Conservation (phyloP, 2,113 vertebrate species). For the Paradoxurus hermaphroditus region DNA sequence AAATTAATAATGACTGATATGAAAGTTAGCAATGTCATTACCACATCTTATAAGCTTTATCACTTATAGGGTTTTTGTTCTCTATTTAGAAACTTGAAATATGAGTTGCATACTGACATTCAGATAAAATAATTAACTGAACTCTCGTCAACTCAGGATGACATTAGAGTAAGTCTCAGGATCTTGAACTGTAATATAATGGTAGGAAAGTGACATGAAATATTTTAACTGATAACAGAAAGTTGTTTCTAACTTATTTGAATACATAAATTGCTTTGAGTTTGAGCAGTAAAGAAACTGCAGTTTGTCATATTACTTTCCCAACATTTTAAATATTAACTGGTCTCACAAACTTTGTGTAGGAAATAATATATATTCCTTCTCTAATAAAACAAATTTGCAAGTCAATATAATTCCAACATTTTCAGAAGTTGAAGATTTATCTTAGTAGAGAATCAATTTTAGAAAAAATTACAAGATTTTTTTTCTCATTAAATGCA, state of each 20-base stretch:
- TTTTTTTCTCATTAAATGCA: not conserved
- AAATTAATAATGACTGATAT: not conserved
- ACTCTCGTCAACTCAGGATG: not conserved
- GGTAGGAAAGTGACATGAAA: not conserved
- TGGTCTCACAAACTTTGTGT: not conserved
- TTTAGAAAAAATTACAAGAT: not conserved
- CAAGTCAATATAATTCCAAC: not conserved
- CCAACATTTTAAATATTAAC: slow-evolving; percentile 28
- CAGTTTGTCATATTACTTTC: not conserved
- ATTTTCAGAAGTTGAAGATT: slow-evolving; percentile 11
- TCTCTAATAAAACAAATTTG: not conserved
- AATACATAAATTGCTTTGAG: not conserved
- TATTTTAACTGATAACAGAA: not conserved
- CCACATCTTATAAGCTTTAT: not conserved
- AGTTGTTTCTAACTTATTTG: not conserved
- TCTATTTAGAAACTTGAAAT: not conserved
- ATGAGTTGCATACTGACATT: not conserved
- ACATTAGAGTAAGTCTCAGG: not conserved
- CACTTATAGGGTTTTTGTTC: not conserved
- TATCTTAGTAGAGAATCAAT: slow-evolving; percentile 1
- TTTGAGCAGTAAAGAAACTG: not conserved
- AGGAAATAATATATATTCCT: not conserved
- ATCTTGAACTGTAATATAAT: not conserved
- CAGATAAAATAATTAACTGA: slow-evolving; percentile 17
- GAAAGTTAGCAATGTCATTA: not conserved